phyloP scores from a whole-genome alignment of 2,113 vertebrate genomes.

The Saguinus imperator region DNA sequence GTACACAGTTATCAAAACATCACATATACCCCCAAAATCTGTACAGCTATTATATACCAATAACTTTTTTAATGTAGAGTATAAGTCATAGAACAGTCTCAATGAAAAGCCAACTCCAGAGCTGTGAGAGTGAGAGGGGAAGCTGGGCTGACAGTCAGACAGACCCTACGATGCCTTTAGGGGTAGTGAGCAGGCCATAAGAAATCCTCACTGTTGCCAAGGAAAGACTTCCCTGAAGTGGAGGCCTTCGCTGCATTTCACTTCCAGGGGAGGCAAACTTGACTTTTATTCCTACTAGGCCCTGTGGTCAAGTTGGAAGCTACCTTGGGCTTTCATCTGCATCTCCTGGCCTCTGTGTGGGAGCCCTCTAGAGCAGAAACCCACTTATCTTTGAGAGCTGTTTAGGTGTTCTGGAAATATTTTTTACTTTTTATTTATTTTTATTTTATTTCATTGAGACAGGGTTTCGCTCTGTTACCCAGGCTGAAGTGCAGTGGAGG shows the following conservation, averaged over 20 bases:
- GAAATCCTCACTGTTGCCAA: background rate
- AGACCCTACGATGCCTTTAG: too few species aligned
- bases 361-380: background rate
- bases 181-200: accelerated
- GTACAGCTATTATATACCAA: too few species aligned
- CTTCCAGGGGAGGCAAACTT: background rate
- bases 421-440: too few species aligned
- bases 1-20: too few species aligned
- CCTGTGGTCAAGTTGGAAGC: background rate
- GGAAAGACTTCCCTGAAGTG: background rate
- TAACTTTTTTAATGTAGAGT: background rate
- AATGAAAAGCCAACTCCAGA: background rate
- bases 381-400: background rate
- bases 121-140: too few species aligned
- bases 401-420: background rate
- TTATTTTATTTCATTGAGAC: too few species aligned
- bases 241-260: background rate
- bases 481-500: too few species aligned
- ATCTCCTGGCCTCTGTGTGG: background rate
- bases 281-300: background rate
- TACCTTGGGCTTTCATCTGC: background rate
- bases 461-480: too few species aligned
- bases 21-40: too few species aligned
- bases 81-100: background rate
- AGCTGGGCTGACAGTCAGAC: too few species aligned